Evolutionary conservation across 2,113 vertebrate genomes (phyloP).

Genomic region (Peromyscus leucopus): DNA sequence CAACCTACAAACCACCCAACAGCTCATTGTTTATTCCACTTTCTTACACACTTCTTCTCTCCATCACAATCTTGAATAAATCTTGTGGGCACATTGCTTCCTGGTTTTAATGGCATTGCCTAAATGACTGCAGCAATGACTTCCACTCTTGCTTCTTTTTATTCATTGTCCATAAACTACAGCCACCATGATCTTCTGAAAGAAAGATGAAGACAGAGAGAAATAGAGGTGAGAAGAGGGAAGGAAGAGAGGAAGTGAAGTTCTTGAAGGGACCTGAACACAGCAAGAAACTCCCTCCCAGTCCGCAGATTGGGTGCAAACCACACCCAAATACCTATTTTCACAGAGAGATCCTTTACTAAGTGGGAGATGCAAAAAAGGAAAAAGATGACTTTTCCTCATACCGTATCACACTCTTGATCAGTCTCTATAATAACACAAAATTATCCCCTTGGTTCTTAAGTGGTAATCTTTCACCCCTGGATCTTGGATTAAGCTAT

Average conservation of each 20-base stretch:
- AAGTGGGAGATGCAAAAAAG: too few species aligned
- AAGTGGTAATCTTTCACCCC: background rate
- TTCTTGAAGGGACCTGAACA: background rate
- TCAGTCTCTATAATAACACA: slow-evolving; percentile 7
- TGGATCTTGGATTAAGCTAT: background rate
- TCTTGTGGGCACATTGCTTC: background rate
- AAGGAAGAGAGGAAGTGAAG: background rate
- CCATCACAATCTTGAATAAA: background rate
- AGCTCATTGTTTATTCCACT: background rate
- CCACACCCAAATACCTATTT: too few species aligned
- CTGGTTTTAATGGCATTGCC: background rate
- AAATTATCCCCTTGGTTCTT: background rate
- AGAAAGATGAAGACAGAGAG: background rate
- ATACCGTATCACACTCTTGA: background rate
- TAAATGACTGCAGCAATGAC: background rate
- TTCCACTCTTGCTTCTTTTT: background rate
- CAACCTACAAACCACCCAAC: background rate
- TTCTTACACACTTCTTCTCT: background rate
- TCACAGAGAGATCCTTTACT: too few species aligned
- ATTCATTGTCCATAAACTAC: background rate
- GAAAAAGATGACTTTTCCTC: too few species aligned
- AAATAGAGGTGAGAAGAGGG: background rate
- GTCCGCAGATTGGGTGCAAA: too few species aligned
- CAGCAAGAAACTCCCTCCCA: too few species aligned
- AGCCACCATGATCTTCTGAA: background rate